Percentiles rank a stretch among this genome's conserved stretches.
These are phyloP conservation scores for Alligator mississippiensis DNA, from an alignment of 2,113 vertebrate genomes.

Conservation along the genomic window DNA sequence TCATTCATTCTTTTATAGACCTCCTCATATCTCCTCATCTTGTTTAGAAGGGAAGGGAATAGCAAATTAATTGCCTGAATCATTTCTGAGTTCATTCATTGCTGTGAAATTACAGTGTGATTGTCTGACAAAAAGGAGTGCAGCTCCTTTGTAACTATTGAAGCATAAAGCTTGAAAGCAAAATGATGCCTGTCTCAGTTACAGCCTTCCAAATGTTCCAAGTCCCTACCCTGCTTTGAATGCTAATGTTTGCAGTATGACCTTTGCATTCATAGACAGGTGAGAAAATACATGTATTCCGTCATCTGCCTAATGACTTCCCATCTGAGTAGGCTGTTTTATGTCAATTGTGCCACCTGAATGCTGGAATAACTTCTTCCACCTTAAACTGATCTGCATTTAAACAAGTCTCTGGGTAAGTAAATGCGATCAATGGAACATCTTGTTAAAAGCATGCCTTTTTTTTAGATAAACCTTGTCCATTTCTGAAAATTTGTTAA, in stretches of 20 bases:
- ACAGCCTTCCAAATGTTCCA: neutral
- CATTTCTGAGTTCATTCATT: neutral
- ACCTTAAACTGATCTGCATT: neutral
- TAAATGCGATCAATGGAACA: neutral
- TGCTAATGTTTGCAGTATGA: slow-evolving; percentile 34
- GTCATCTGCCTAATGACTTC: slow-evolving; percentile 5
- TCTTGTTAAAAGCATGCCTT: rapidly evolving
- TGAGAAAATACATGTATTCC: neutral
- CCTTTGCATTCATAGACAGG: slow-evolving; percentile 46
- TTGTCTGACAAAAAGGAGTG: neutral
- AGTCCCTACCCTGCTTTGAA: neutral
- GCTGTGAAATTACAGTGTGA: neutral
- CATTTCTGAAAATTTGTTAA: neutral
- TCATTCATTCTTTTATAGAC: neutral
- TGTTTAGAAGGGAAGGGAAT: neutral
- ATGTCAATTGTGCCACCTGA: neutral
- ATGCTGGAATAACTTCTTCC: neutral
- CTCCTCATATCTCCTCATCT: neutral
- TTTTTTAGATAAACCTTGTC: neutral
- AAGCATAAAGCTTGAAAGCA: neutral
- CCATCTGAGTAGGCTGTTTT: neutral
- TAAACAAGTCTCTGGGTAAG: neutral
- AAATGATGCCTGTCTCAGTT: neutral
- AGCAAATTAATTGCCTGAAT: neutral
- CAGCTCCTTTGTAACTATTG: neutral